A percentile compares a stretch with the other conserved stretches of the same genome.
Conservation (phyloP, 2,888 invertebrate species). For the Eucera pruinosa region DNA sequence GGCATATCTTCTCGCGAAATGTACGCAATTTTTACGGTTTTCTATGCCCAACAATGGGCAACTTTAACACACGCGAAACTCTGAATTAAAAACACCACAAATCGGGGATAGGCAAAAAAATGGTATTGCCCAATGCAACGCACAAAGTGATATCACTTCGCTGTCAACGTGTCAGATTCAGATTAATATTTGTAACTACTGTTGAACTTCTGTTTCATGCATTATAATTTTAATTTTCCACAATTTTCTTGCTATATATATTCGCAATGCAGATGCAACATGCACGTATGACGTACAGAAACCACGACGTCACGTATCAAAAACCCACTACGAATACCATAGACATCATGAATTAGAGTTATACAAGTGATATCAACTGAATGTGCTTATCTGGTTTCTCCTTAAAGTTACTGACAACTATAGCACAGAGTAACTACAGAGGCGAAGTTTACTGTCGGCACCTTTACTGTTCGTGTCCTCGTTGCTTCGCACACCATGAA, state of each 20-base stretch:
- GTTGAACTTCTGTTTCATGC: neutral
- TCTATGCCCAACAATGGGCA: conserved; percentile 24
- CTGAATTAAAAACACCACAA: neutral
- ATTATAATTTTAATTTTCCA: conserved; percentile 17
- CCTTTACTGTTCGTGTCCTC: too few relatives aligned
- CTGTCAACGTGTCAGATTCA: conserved; percentile 3
- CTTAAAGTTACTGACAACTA: neutral
- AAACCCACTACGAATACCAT: conserved; percentile 14
- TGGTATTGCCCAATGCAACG: conserved; percentile 1
- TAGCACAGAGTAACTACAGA: too few relatives aligned
- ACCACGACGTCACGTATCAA: conserved; percentile 15
- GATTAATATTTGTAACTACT: conserved; percentile 1
- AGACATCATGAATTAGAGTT: conserved; percentile 23
- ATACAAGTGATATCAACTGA: conserved; percentile 11
- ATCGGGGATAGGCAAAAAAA: conserved; percentile 1
- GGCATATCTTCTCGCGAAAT: conserved; percentile 76
- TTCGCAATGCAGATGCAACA: conserved; percentile 55
- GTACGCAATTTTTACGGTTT: conserved; percentile 49
- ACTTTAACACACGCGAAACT: conserved; percentile 5
- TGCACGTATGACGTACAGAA: conserved; percentile 22
- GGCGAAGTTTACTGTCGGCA: too few relatives aligned
- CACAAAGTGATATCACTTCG: neutral
- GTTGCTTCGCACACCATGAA: too few relatives aligned
- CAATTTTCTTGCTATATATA: conserved; percentile 20
- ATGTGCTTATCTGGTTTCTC: neutral